These are phyloP conservation scores for Hemichromis elongatus DNA, from an alignment of 2,113 vertebrate species.

Conservation along the genomic window DNA sequence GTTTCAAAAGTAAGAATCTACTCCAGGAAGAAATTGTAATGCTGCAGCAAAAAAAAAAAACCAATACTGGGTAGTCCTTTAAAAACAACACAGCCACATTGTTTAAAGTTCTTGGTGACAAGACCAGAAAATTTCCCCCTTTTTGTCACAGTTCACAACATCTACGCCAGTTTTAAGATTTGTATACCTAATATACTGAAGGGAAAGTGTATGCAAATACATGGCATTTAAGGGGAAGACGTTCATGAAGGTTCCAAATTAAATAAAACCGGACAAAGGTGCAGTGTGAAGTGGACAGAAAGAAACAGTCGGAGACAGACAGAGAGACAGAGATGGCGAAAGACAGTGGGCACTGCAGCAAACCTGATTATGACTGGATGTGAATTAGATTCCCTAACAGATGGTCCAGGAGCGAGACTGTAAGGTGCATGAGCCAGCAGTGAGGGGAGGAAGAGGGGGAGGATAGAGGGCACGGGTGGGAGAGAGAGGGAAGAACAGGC, in stretches of 20 bases:
- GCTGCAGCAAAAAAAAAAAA: neutral
- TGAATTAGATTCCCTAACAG: constrained; percentile 99
- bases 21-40: neutral
- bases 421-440: constrained; percentile 90
- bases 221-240: neutral
- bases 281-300: neutral
- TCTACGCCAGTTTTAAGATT: neutral
- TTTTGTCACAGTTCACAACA: neutral
- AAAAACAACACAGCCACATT: neutral
- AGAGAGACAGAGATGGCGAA: constrained; percentile 17
- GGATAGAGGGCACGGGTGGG: neutral
- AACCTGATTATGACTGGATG: constrained; percentile 95
- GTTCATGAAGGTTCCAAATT: neutral
- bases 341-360: constrained; percentile 86
- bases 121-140: neutral
- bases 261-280: neutral
- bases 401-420: constrained; percentile 90
- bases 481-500: constrained; percentile 67
- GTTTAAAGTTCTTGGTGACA: neutral
- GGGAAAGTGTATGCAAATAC: neutral
- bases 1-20: neutral
- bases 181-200: neutral
- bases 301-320: constrained; percentile 5
- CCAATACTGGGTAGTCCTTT: neutral
- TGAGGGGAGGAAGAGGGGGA: constrained; percentile 63